phyloP scores from a whole-genome alignment of 2,797 vertebrate species.

The Poeciliopsis presidionis region DNA sequence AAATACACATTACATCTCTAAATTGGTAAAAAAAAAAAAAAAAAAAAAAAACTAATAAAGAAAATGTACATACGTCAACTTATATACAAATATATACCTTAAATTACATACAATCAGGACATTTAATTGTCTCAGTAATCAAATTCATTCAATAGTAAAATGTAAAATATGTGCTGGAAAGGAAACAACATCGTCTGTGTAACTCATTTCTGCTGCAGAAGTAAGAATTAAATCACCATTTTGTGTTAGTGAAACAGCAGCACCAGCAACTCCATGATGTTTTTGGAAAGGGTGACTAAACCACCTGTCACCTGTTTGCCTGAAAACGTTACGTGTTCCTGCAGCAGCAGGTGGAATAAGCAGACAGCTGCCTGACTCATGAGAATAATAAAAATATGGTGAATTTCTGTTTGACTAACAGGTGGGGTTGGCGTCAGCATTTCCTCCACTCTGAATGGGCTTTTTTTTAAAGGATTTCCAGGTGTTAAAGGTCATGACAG shows the following conservation, averaged over 20 bases:
- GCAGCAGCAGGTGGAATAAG: slow-evolving; percentile 44
- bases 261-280: slow-evolving; percentile 17
- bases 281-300: slow-evolving; percentile 52
- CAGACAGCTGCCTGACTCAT: slow-evolving; percentile 57
- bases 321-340: slow-evolving; percentile 52
- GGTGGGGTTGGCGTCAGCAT: slow-evolving; percentile 50
- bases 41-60: no score
- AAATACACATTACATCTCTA: no score
- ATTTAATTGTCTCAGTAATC: no score
- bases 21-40: no score
- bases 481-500: not conserved
- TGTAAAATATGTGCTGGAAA: not conserved
- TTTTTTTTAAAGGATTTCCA: slow-evolving; percentile 4
- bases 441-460: slow-evolving; percentile 45
- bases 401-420: slow-evolving; percentile 68
- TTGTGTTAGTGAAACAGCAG: not conserved
- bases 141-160: not conserved
- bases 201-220: no score
- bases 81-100: no score
- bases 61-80: no score
- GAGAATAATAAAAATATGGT: slow-evolving; percentile 62
- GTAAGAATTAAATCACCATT: not conserved
- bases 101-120: no score
- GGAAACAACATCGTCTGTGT: no score
- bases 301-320: slow-evolving; percentile 45